Conservation (phyloP, 2,113 vertebrate genomes). For the Toxostoma redivivum region DNA sequence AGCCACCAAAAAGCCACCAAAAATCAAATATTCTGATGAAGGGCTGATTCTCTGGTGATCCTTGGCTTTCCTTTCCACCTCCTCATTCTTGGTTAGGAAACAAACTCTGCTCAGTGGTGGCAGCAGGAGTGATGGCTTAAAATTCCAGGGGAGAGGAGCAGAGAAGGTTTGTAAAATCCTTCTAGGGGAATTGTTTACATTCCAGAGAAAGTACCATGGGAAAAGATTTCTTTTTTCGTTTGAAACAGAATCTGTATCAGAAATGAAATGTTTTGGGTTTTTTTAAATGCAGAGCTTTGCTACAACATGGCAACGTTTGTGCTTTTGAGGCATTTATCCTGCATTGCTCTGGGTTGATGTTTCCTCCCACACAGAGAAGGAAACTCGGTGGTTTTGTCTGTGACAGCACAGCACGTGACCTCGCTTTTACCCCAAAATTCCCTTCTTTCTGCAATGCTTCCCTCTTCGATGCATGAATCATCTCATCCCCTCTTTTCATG, state of each 20-base stretch:
- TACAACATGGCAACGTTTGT: background rate
- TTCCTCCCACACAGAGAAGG: background rate
- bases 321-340: background rate
- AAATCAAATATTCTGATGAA: background rate
- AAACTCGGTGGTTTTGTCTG: background rate
- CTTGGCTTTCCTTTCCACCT: background rate
- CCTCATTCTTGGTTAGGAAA: background rate
- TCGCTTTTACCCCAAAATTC: background rate
- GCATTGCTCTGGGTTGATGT: fast-evolving
- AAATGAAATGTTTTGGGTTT: background rate
- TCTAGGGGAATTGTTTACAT: background rate
- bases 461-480: background rate
- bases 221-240: background rate
- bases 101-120: background rate
- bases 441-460: background rate
- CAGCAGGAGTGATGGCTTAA: background rate
- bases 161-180: background rate
- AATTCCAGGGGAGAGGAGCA: background rate
- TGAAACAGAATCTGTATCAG: background rate
- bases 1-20: background rate
- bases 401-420: background rate
- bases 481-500: background rate
- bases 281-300: background rate
- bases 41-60: background rate
- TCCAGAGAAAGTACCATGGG: background rate